phyloP scores from a whole-genome alignment of 2,888 invertebrate species.

The Ennomos quercinarius region DNA sequence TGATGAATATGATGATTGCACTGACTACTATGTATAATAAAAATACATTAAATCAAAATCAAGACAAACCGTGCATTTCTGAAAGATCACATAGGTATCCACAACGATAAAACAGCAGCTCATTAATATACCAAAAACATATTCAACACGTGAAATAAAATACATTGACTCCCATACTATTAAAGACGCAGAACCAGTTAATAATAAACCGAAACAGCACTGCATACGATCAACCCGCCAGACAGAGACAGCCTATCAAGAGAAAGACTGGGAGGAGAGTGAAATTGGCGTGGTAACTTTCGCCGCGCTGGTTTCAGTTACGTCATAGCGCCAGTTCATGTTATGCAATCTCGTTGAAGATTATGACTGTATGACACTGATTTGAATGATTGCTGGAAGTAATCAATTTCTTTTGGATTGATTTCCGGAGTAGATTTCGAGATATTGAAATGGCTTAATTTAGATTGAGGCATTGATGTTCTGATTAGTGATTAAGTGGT shows the following conservation, averaged over 20 bases:
- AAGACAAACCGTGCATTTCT: too few relatives aligned
- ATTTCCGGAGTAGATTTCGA: conserved; percentile 61
- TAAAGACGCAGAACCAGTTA: conserved; percentile 54
- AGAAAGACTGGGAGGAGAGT: conserved; percentile 76
- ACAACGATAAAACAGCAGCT: too few relatives aligned
- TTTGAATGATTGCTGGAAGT: conserved; percentile 76
- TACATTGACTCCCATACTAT: conserved; percentile 31
- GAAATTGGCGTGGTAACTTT: conserved; percentile 82
- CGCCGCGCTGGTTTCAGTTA: conserved; percentile 81
- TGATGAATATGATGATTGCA: too few relatives aligned
- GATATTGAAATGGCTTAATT: conserved; percentile 39
- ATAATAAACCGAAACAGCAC: conserved; percentile 53
- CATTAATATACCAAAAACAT: too few relatives aligned
- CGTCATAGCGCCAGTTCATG: conserved; percentile 67
- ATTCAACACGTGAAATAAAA: neutral
- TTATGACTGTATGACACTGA: conserved; percentile 80
- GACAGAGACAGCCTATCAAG: conserved; percentile 61
- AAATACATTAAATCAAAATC: too few relatives aligned
- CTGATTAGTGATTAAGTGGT: conserved; percentile 5
- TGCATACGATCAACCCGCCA: conserved; percentile 40
- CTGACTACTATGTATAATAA: too few relatives aligned
- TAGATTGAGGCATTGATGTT: conserved; percentile 13
- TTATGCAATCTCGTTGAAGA: conserved; percentile 72
- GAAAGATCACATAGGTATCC: too few relatives aligned
- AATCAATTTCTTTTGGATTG: conserved; percentile 65